Evolutionary conservation across 2,797 vertebrate species (phyloP), one percentile per base, ranked within the genome.

Genomic region (Phrynocephalus forsythii): DNA sequence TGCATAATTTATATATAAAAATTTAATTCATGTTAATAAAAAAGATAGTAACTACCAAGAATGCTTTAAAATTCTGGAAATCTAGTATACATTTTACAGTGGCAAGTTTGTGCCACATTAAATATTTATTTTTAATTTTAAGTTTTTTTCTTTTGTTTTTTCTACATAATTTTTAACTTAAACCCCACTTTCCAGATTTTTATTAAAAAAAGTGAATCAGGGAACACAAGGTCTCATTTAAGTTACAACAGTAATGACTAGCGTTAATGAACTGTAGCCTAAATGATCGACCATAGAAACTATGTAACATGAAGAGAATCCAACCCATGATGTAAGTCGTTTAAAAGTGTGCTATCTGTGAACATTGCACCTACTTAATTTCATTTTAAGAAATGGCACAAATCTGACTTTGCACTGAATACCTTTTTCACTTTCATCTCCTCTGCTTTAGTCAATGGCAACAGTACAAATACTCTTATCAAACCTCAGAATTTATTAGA

Each of bases 321-420:
- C 94, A 94, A 89, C 89, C 94, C 94, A 91, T 69, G 3, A 88
- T 87, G 73, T 89, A 92, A 92, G 88, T 95, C 88, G 87, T 90
- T 90, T 91, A 92, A 94, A 89, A 93, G 87, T 0, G 88, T 93
- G 87, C 90, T 95, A 91, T 95, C 94, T 95, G 95, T 96, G 96
- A 97, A 94, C 95, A 87, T 96, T 92, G 92, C 90, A 95, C 93
- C 95, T 95, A 90, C 97, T 95, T 94, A 94, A 96, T 94, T 96
- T 96, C 94, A 95, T 93, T 96, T 95, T 94, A 91, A 89, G 81
- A 94, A 96, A 96, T 94, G 97, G 97, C 97, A 96, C 96, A 97
- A 96, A 92, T 96, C 96, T 96, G 93, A 97, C 95, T 97, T 98
- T 97, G 98, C 98, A 98, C 98, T 98, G 98, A 98, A 96, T 94